Conservation (phyloP, 2,113 vertebrate species). For the Odontophorus gujanensis region DNA sequence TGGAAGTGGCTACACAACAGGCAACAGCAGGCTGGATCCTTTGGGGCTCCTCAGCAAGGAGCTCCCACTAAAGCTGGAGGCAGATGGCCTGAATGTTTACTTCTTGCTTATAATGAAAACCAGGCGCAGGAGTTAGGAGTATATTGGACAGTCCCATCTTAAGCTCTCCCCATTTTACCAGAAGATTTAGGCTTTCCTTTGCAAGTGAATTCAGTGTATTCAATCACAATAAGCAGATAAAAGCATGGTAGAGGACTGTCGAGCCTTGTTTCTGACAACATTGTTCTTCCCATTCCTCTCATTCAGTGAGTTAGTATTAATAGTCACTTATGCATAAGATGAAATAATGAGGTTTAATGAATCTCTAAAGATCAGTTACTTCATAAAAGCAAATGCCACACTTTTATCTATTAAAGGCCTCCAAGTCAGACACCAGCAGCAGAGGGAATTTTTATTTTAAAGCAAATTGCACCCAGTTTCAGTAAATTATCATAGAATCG, state of each 20-base stretch:
- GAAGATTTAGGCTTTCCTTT: neutral
- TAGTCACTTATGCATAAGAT: conserved; percentile 43
- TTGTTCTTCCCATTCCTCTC: neutral
- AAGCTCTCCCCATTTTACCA: neutral
- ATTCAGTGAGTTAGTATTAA: neutral
- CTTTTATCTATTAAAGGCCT: conserved; percentile 54
- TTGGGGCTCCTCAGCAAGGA: neutral
- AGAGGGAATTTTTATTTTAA: conserved; percentile 60
- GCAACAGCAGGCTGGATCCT: neutral
- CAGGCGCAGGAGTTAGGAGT: neutral
- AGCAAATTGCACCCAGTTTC: conserved; percentile 60
- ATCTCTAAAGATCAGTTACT: conserved; percentile 47
- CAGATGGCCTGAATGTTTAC: neutral
- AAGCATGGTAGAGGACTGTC: neutral
- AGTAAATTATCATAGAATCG: conserved; percentile 67
- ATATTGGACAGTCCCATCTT: neutral
- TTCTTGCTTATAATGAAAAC: neutral
- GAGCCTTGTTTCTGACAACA: neutral
- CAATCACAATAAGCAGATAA: neutral
- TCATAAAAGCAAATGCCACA: conserved; percentile 47
- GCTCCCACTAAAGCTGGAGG: fast-evolving
- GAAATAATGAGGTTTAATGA: conserved; percentile 65
- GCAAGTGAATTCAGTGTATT: neutral
- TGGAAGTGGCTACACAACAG: neutral
- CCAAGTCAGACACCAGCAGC: conserved; percentile 35